Percentiles rank a stretch among this genome's conserved stretches.
phyloP scores from a whole-genome alignment of 1,140 invertebrate genomes.

The Chrysopa pallens region DNA sequence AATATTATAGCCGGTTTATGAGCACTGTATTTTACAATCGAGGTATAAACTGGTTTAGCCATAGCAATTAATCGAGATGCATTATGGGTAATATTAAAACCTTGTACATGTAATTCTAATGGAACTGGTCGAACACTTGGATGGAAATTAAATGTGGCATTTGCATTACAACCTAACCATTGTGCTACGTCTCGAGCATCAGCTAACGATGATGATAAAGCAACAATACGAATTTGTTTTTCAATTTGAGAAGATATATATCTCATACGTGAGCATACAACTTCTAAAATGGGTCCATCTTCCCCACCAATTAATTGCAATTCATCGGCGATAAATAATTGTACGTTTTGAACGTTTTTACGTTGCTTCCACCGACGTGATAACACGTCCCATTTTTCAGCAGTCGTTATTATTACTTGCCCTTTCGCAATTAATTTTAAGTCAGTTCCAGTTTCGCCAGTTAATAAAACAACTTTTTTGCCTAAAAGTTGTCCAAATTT shows the following conservation, averaged over 20 bases:
- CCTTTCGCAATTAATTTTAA: slow-evolving; percentile 83
- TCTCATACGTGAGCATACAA: slow-evolving; percentile 92
- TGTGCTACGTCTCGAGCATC: slow-evolving; percentile 92
- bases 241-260: slow-evolving; percentile 97
- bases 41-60: slow-evolving; percentile 94
- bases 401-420: slow-evolving; percentile 89
- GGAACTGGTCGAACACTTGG: slow-evolving; percentile 91
- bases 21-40: slow-evolving; percentile 72
- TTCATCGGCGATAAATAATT: slow-evolving; percentile 95
- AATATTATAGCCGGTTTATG: slow-evolving; percentile 90
- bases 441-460: slow-evolving; percentile 95
- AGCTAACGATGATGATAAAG: slow-evolving; percentile 80
- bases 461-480: slow-evolving; percentile 84
- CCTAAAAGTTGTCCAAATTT: slow-evolving; percentile 71
- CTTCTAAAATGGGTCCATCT: slow-evolving; percentile 86
- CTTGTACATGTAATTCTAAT: slow-evolving; percentile 90
- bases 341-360: slow-evolving; percentile 94
- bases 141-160: slow-evolving; percentile 95
- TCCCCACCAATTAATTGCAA: slow-evolving; percentile 81
- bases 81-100: slow-evolving; percentile 96
- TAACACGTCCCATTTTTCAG: slow-evolving; percentile 97
- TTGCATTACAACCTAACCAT: slow-evolving; percentile 89
- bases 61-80: slow-evolving; percentile 88
- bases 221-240: slow-evolving; percentile 86
- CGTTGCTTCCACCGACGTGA: slow-evolving; percentile 97